Evolutionary conservation across 1,140 invertebrate species (phyloP).

Genomic region (Phocides pigmalion): DNA sequence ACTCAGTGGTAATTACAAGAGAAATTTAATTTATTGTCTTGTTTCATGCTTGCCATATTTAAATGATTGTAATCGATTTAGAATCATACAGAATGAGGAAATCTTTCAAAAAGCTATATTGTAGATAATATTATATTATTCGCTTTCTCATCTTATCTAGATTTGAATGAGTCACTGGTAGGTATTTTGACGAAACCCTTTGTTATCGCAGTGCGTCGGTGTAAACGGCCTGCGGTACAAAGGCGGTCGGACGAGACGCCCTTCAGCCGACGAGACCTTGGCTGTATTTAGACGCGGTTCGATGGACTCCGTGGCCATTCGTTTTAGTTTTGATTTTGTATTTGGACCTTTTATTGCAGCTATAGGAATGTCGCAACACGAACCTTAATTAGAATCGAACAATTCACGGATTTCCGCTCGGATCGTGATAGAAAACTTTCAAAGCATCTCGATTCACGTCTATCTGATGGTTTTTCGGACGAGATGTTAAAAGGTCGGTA

Average conservation of each 20-base stretch:
- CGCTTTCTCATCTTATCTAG: conserved; percentile 27
- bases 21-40: conserved; percentile 13
- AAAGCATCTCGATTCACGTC: conserved; percentile 32
- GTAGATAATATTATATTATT: conserved; percentile 15
- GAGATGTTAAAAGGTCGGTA: conserved; percentile 47
- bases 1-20: conserved; percentile 2
- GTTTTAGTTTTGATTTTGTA: conserved; percentile 71
- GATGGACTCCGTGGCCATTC: conserved; percentile 67
- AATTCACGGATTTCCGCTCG: conserved; percentile 46
- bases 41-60: neutral
- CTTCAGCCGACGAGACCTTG: conserved; percentile 78
- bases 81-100: neutral
- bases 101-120: no score
- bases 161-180: conserved; percentile 67
- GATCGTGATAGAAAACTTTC: conserved; percentile 23
- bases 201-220: conserved; percentile 67
- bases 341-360: conserved; percentile 66
- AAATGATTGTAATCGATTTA: neutral
- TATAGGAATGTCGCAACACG: conserved; percentile 56
- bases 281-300: conserved; percentile 79
- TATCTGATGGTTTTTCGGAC: conserved; percentile 41
- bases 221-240: conserved; percentile 74
- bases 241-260: conserved; percentile 71
- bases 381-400: conserved; percentile 50
- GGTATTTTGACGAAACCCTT: conserved; percentile 64